Conservation (phyloP, 2,113 vertebrate species). For the Lates calcarifer region DNA sequence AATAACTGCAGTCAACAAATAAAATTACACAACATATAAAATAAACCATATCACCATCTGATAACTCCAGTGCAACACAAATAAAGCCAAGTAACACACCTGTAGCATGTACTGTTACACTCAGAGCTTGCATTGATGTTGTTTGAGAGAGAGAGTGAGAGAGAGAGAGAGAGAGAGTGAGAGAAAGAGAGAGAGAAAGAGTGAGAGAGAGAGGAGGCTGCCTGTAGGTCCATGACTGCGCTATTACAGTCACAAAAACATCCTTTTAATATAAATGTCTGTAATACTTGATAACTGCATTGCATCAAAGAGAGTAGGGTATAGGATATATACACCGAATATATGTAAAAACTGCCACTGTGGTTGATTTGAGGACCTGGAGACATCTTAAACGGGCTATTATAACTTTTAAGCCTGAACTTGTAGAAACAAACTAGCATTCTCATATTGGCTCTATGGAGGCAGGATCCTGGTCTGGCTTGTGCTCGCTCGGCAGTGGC, state of each 20-base stretch:
- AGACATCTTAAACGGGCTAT: slow-evolving; percentile 6
- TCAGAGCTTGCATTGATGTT: slow-evolving; percentile 55
- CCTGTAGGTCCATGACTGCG: neutral
- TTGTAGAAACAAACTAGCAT: neutral
- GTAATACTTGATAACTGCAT: slow-evolving; percentile 3
- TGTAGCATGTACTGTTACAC: slow-evolving; percentile 1
- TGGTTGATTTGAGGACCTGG: neutral
- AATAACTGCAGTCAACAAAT: slow-evolving; percentile 21
- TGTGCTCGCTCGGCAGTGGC: slow-evolving; percentile 46
- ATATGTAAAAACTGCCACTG: neutral
- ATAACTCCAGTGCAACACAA: slow-evolving; percentile 29
- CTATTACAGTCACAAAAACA: neutral
- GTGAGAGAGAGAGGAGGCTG: neutral
- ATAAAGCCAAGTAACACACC: slow-evolving; percentile 19
- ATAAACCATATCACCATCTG: slow-evolving; percentile 26
- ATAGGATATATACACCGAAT: neutral
- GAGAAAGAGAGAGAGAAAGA: too few relatives aligned
- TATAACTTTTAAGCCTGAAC: neutral
- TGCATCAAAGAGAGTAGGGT: slow-evolving; percentile 8
- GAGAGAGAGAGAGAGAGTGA: too few relatives aligned
- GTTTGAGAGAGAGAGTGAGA: slow-evolving; percentile 5
- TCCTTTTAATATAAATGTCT: neutral
- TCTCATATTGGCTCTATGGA: neutral
- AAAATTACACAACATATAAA: slow-evolving; percentile 24
- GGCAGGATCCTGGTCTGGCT: slow-evolving; percentile 15